phyloP scores from a whole-genome alignment of 1,140 invertebrate species.

The Diachasma alloeum region DNA sequence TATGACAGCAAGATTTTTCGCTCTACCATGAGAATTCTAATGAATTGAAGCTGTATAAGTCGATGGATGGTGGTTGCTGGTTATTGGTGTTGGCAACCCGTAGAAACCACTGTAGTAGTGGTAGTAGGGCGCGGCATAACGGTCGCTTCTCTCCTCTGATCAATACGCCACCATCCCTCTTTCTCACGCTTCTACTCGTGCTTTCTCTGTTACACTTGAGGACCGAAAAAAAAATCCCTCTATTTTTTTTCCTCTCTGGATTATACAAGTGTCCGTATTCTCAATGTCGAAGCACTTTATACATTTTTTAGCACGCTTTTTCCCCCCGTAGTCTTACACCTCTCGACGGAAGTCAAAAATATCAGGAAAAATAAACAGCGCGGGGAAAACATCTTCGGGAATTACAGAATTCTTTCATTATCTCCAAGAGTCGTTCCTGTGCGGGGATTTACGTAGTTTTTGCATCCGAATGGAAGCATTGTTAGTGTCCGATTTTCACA shows the following conservation, averaged over 20 bases:
- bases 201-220: conserved; percentile 18
- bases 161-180: conserved; percentile 41
- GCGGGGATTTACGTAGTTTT: too few relatives aligned
- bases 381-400: neutral
- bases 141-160: conserved; percentile 36
- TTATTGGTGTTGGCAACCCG: neutral
- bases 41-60: neutral
- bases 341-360: neutral
- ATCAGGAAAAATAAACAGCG: neutral
- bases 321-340: neutral
- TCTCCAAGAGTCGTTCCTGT: too few relatives aligned
- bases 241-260: conserved; percentile 19
- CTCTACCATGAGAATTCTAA: neutral
- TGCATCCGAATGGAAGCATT: too few relatives aligned
- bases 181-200: conserved; percentile 22
- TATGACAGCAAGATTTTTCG: too few relatives aligned
- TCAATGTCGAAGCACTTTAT: neutral
- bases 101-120: conserved; percentile 23
- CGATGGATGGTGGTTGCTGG: neutral
- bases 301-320: neutral
- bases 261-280: conserved; percentile 11
- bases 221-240: conserved; percentile 15
- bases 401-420: neutral
- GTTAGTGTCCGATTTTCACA: too few relatives aligned
- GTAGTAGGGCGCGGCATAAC: conserved; percentile 43